Evolutionary conservation across 2,797 vertebrate genomes (phyloP).

Genomic region (Malacoraja senta): DNA sequence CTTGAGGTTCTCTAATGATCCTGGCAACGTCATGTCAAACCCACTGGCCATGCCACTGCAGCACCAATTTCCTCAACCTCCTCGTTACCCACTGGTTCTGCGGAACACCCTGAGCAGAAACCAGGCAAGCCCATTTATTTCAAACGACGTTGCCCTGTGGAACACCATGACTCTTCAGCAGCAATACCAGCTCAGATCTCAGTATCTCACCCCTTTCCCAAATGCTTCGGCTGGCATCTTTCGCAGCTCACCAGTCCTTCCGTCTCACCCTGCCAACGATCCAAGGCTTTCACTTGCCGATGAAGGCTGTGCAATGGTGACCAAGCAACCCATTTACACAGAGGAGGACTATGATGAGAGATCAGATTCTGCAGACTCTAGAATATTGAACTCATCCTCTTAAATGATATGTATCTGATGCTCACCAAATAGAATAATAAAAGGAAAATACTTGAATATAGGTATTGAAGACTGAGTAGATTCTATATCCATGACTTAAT

Average conservation of each 20-base stretch:
- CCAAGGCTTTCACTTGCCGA: constrained; percentile 75
- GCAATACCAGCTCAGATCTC: constrained; percentile 89
- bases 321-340: constrained; percentile 79
- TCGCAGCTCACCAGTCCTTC: constrained; percentile 74
- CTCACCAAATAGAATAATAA: constrained; percentile 61
- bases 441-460: constrained; percentile 61
- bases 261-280: constrained; percentile 71
- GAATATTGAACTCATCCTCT: constrained; percentile 81
- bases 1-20: constrained; percentile 75
- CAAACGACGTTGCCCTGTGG: constrained; percentile 89
- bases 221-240: constrained; percentile 67
- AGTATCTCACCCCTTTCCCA: constrained; percentile 85
- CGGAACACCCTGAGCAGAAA: constrained; percentile 82
- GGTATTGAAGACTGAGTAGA: constrained; percentile 46
- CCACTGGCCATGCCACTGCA: constrained; percentile 78
- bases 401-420: constrained; percentile 55
- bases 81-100: constrained; percentile 88
- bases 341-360: constrained; percentile 92
- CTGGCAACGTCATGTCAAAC: constrained; percentile 63
- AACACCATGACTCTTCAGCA: constrained; percentile 96
- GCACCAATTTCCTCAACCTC: constrained; percentile 82
- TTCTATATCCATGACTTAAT: constrained; percentile 40
- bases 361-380: constrained; percentile 88
- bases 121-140: constrained; percentile 79
- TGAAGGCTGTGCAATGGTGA: constrained; percentile 70